Evolutionary conservation across 2,888 invertebrate species (phyloP).

Genomic region (Volucella bombylans): DNA sequence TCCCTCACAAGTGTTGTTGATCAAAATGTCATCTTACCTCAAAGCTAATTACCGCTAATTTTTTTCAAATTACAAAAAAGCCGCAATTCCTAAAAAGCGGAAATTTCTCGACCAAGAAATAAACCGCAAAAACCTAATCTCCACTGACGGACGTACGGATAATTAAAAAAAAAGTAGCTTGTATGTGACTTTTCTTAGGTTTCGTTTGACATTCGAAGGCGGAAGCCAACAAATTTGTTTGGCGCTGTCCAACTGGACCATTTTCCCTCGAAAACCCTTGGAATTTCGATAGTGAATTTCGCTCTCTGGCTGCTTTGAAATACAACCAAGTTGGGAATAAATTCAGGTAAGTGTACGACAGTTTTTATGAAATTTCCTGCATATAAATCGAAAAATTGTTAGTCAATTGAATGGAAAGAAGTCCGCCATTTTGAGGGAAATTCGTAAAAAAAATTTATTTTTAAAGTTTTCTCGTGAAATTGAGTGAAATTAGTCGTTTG

Average conservation of each 20-base stretch:
- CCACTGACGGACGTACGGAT: constrained; percentile 18
- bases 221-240: constrained; percentile 34
- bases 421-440: constrained; percentile 58
- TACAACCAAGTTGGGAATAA: constrained; percentile 11
- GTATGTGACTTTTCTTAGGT: constrained; percentile 11
- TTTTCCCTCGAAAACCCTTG: neutral
- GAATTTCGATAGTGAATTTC: constrained; percentile 11
- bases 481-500: constrained; percentile 30
- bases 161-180: constrained; percentile 1
- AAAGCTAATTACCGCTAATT: constrained; percentile 9
- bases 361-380: neutral
- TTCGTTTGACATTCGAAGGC: constrained; percentile 47
- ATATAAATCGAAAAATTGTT: constrained; percentile 11
- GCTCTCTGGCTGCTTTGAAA: constrained; percentile 1
- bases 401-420: neutral
- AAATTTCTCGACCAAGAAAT: constrained; percentile 19
- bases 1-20: constrained; percentile 8
- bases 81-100: neutral
- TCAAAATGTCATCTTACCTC: constrained; percentile 15
- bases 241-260: constrained; percentile 18
- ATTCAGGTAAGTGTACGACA: constrained; percentile 27
- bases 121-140: constrained; percentile 56
- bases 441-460: constrained; percentile 34
- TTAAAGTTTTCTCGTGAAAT: neutral
- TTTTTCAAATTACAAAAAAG: constrained; percentile 23